These are phyloP conservation scores for Microtus oregoni DNA, from an alignment of 2,113 vertebrate genomes.

Conservation along the genomic window DNA sequence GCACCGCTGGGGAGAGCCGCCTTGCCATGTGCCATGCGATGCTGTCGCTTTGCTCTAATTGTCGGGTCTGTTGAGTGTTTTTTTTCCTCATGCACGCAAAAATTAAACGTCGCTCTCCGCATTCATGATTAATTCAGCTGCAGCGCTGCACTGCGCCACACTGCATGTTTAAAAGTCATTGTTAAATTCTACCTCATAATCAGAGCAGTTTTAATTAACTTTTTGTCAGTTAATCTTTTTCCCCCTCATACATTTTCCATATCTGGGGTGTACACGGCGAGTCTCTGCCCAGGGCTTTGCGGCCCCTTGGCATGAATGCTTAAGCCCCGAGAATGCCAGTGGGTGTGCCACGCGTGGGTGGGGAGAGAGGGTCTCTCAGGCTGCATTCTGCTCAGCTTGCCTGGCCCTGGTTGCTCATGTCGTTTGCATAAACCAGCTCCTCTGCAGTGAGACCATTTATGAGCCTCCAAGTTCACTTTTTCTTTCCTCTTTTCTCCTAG, in stretches of 20 bases:
- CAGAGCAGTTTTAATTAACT: constrained; percentile 88
- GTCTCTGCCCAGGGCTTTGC: constrained; percentile 65
- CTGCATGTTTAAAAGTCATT: constrained; percentile 86
- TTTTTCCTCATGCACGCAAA: constrained; percentile 85
- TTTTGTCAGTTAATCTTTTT: constrained; percentile 85
- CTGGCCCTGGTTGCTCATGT: background rate
- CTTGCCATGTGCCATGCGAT: constrained; percentile 81
- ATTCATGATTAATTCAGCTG: constrained; percentile 88
- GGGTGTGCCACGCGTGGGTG: background rate
- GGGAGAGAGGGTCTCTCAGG: background rate
- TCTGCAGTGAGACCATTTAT: background rate
- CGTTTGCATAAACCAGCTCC: constrained; percentile 48
- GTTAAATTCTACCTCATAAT: constrained; percentile 85
- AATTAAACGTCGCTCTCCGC: constrained; percentile 86
- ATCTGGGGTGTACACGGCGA: constrained; percentile 32
- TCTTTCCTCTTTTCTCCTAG: background rate
- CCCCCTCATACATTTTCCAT: constrained; percentile 79
- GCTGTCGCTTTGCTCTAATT: constrained; percentile 86
- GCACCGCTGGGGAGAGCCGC: constrained; percentile 85
- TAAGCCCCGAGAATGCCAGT: background rate
- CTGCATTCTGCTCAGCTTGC: background rate
- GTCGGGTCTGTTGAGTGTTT: constrained; percentile 87
- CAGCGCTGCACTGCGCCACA: constrained; percentile 83
- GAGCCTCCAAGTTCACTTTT: background rate
- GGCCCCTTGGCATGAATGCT: constrained; percentile 57